Evolutionary conservation across 2,113 vertebrate species (phyloP).

Genomic region (Copsychus sechellarum): DNA sequence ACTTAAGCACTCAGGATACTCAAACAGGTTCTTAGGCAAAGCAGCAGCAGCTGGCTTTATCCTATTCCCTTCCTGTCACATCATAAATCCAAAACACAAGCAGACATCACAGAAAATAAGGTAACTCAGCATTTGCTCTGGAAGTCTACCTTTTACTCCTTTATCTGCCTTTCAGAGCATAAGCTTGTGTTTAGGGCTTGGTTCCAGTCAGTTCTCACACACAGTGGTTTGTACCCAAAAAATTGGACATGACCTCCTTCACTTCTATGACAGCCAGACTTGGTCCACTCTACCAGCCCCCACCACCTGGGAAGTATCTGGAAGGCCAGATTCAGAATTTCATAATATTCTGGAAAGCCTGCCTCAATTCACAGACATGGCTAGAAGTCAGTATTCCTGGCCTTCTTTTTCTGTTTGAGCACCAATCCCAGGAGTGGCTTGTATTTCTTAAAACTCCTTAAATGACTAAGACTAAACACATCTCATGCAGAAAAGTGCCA

Average conservation of each 20-base stretch:
- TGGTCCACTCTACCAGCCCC: neutral
- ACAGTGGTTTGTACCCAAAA: neutral
- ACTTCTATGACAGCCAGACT: neutral
- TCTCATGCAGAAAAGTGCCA: neutral
- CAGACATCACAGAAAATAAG: neutral
- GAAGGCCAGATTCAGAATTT: neutral
- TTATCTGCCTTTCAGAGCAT: neutral
- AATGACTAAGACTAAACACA: neutral
- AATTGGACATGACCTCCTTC: rapidly evolving
- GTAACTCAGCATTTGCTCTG: neutral
- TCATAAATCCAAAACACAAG: neutral
- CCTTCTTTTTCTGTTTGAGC: neutral
- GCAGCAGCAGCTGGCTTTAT: neutral
- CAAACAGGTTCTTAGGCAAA: neutral
- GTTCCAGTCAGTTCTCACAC: neutral
- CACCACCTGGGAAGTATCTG: neutral
- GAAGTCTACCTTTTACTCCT: neutral
- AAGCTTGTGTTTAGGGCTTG: neutral
- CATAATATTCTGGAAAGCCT: neutral
- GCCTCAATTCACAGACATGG: neutral
- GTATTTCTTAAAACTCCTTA: neutral
- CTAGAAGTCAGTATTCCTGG: neutral
- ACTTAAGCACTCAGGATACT: neutral
- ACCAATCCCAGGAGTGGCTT: neutral
- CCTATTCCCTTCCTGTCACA: neutral